phyloP scores from a whole-genome alignment of 2,113 vertebrate genomes.

The Mormoops blainvillei region DNA sequence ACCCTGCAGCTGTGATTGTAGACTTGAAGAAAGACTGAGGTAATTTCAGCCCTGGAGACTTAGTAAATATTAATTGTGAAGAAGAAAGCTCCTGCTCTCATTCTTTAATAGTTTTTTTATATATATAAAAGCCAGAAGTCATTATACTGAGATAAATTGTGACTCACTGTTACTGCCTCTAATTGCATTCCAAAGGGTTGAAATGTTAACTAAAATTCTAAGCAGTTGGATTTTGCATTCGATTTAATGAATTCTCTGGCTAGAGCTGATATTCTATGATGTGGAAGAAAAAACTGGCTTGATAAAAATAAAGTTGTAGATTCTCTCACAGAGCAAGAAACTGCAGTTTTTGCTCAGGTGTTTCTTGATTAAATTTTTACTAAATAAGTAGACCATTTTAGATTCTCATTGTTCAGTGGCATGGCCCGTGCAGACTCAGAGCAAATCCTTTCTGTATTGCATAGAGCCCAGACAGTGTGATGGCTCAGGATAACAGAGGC shows the following conservation, averaged over 20 bases:
- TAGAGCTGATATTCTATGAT: slow-evolving; percentile 41
- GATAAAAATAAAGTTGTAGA: neutral
- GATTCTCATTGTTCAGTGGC: neutral
- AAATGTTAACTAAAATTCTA: slow-evolving; percentile 71
- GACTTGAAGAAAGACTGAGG: slow-evolving; percentile 87
- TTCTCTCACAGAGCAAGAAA: neutral
- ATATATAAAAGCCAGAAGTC: slow-evolving; percentile 63
- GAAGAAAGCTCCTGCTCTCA: slow-evolving; percentile 84
- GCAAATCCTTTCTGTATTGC: neutral
- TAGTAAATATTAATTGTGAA: slow-evolving; percentile 97
- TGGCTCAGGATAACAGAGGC: neutral
- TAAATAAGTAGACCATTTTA: neutral
- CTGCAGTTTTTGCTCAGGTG: neutral
- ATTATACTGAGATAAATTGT: slow-evolving; percentile 78
- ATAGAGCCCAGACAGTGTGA: neutral
- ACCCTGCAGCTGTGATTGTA: slow-evolving; percentile 96
- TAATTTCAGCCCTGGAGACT: slow-evolving; percentile 93
- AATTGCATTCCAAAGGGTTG: slow-evolving; percentile 73
- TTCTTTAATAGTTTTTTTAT: slow-evolving; percentile 76
- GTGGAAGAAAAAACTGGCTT: neutral
- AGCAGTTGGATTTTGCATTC: slow-evolving; percentile 58
- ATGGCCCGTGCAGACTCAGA: neutral
- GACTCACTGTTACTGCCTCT: slow-evolving; percentile 70
- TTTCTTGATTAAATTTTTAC: neutral
- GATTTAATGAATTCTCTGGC: slow-evolving; percentile 44